Evolutionary conservation across 2,113 vertebrate genomes (phyloP).

Genomic region (Gyps fulvus): DNA sequence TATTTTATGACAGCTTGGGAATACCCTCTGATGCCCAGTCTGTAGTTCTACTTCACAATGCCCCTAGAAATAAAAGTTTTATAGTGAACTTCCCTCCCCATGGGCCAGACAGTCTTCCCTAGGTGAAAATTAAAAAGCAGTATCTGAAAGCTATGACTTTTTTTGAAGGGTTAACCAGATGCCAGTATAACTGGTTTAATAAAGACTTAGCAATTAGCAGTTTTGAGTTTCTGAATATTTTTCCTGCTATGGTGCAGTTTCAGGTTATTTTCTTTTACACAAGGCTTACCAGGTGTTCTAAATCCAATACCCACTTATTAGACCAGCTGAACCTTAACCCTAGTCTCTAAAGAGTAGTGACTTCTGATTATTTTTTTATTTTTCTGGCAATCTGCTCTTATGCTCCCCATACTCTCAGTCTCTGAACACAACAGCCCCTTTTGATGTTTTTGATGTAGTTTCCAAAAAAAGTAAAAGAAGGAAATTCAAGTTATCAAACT

Average conservation of each 20-base stretch:
- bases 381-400: not conserved
- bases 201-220: not conserved
- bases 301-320: not conserved
- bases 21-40: not conserved
- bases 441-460: not conserved
- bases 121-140: not conserved
- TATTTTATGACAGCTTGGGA: not conserved
- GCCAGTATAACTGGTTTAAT: not conserved
- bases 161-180: not conserved
- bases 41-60: not conserved
- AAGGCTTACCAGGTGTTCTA: not conserved
- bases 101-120: not conserved
- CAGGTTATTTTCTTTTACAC: not conserved
- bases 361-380: not conserved
- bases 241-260: not conserved
- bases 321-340: not conserved
- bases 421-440: not conserved
- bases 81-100: not conserved
- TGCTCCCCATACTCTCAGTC: not conserved
- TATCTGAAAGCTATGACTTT: not conserved
- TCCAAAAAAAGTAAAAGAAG: not conserved
- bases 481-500: not conserved
- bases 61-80: not conserved
- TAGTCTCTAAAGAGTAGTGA: not conserved
- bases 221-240: not conserved